Evolutionary conservation across 53 echinoderm and acorn worm genomes (phyloP), one percentile per base, ranked within the genome.

Genomic region (Hippasteria phrygiana): DNA sequence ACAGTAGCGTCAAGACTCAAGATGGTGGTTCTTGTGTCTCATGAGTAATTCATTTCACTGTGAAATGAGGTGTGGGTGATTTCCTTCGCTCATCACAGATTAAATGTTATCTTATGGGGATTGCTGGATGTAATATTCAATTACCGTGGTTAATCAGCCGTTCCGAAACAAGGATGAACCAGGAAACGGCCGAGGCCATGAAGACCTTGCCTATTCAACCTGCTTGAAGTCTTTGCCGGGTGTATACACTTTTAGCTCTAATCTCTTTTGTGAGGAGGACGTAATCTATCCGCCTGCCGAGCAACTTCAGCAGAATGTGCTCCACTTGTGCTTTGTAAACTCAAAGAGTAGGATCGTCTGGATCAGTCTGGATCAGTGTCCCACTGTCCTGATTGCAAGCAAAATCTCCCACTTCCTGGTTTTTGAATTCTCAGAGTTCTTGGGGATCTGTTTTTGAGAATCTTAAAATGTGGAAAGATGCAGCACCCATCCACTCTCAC

Each of bases 51-150:
- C 59, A 59, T 59, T 59, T 17, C 22, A 26, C 59, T 26, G 8
- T 6, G 22, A 12, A 59, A 18, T 22, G 20, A 59, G 26, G 3
- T 17, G n/a, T 3, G 3, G 59, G n/a, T 7, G 20, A 13, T 62
- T 38, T 63, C 43, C 64, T 63, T 81, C 18, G 64, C 63, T 45
- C 47, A 64, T 81, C 81, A 41, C 29, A 27, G 43, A 42, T 80
- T 64, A 80, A 80, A 26, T 18, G 43, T 65, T 81, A 42, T 64
- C 81, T 43, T 24, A 33, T 31, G 12, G 78, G 56, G 26, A 40
- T 81, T 29, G 62, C 59, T 45, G 26, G 18, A 80, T 43, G 81
- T 81, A 20, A 81, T 65, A 16, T 45, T 80, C 41, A 59, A 62
- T 63, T 64, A 65, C 5, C 4, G 46, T 81, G 63, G 43, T 31